Evolutionary conservation across 2,888 invertebrate genomes (phyloP), one percentile per base, ranked within the genome.

Genomic region (Dinocampus coccinellae): DNA sequence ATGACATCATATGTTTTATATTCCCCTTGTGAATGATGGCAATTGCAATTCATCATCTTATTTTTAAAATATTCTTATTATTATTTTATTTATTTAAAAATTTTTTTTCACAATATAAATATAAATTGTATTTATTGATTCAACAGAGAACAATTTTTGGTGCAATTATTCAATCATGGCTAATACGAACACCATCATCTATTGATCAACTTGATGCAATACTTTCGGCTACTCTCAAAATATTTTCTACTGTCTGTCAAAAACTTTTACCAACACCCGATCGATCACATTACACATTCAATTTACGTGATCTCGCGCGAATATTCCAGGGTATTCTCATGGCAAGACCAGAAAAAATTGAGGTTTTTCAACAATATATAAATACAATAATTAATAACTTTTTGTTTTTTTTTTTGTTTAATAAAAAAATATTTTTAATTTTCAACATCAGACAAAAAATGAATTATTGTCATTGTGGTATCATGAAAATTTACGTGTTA

Each of bases 201-300:
- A 73, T 80, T 3, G 71, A 57, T 0, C 66, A 78, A 13, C 69
- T 80, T 22, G 88, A 88, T 4, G 89, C 90, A 0, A 88, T 94
- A 76, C 90, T 95, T 0, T 88, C 90, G 39, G 91, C 92, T 0
- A 93, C 93, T 0, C 88, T 95, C 73, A 89, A 90, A 1, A 90
- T 95, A 10, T 95, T 93, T 88, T 89, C 88, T 57, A 90, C 90
- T 0, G 90, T 94, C 72, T 89, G 92, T 42, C 88, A 89, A 7
- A 93, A 94, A 79, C 89, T 97, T 69, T 88, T 96, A 11, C 97
- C 97, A 0, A 97, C 96, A 0, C 97, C 97, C 0, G 90, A 94
- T 24, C 97, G 96, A 85, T 95, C 95, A 0, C 97, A 97, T 88
- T 97, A 97, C 81, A 93, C 96, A 0, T 97, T 97, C 88, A 97